Conservation (phyloP, 2,888 invertebrate species). For the Gortyna flavago region DNA sequence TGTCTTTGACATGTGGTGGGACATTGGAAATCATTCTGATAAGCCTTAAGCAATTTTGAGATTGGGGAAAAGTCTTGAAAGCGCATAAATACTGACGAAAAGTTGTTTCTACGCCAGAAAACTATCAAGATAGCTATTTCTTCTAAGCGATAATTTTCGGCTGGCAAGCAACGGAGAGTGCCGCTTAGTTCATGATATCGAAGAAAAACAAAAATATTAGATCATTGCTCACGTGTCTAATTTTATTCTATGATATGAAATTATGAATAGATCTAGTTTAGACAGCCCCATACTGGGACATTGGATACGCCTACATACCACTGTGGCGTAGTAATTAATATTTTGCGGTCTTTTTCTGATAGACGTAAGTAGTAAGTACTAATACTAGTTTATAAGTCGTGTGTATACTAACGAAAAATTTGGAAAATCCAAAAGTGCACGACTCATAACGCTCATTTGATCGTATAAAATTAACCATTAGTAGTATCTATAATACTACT, state of each 20-base stretch:
- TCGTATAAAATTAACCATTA: no score
- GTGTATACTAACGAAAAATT: no score
- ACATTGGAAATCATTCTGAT: not conserved
- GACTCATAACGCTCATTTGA: no score
- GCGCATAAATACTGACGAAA: not conserved
- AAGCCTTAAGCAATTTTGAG: not conserved
- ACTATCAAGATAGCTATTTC: constrained; percentile 1
- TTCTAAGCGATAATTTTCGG: constrained; percentile 4
- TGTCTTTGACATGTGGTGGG: not conserved
- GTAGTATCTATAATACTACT: no score
- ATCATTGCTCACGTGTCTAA: constrained; percentile 42
- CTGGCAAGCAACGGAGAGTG: constrained; percentile 20
- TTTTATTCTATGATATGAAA: constrained; percentile 36
- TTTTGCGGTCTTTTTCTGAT: no score
- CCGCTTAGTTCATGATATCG: constrained; percentile 38
- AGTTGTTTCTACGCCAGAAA: not conserved
- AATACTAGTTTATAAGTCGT: no score
- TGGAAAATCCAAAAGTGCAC: no score
- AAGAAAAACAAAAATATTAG: constrained; percentile 30
- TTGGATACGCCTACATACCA: not conserved
- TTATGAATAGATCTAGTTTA: constrained; percentile 37
- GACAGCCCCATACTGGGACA: not conserved
- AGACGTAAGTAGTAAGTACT: no score
- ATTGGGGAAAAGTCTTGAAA: not conserved
- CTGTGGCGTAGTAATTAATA: no score